These are phyloP conservation scores for Troilus luridus DNA, from an alignment of 2,888 invertebrate genomes.

Conservation along the genomic window DNA sequence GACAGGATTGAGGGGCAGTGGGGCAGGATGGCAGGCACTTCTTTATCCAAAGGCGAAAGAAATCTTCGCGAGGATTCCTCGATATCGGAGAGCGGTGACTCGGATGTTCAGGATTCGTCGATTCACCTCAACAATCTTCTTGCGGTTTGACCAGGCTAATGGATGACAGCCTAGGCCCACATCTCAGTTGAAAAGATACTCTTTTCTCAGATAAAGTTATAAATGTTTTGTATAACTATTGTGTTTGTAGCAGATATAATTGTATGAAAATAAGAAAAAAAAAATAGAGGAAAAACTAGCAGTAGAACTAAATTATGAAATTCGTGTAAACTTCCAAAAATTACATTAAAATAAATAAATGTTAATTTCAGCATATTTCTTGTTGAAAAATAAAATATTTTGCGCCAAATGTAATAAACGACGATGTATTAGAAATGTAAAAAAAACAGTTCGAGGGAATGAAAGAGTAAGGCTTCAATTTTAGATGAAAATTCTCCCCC, in stretches of 20 bases:
- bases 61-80: neutral
- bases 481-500: too few species aligned
- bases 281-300: too few species aligned
- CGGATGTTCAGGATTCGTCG: neutral
- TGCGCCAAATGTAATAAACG: too few species aligned
- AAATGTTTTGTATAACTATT: neutral
- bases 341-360: too few species aligned
- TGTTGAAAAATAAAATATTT: too few species aligned
- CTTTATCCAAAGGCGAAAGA: neutral
- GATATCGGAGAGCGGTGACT: neutral
- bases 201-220: neutral
- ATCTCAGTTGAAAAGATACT: neutral
- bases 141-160: neutral
- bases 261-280: too few species aligned
- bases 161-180: neutral
- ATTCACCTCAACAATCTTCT: constrained; percentile 12
- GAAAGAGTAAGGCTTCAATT: too few species aligned
- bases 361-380: too few species aligned
- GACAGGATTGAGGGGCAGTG: neutral
- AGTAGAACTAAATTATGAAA: too few species aligned
- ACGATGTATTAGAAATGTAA: too few species aligned
- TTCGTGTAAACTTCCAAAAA: too few species aligned
- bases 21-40: neutral
- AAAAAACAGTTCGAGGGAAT: too few species aligned
- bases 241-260: neutral